Conservation (phyloP, 2,888 invertebrate genomes). For the Ashinkailepas kermadecensis region DNA sequence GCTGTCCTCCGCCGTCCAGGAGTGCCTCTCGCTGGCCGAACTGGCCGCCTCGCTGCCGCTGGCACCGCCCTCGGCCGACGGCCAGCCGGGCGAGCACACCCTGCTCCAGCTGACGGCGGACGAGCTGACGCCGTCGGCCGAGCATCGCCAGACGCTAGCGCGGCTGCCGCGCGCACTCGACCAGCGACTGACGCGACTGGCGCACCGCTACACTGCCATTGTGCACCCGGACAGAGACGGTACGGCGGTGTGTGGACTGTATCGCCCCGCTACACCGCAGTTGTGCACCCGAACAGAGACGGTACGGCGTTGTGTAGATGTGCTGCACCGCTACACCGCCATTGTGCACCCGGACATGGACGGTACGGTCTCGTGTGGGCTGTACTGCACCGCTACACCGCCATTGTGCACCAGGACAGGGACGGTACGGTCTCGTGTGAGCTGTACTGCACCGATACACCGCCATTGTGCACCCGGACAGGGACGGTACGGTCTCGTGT, state of each 20-base stretch:
- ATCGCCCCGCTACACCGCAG: no score
- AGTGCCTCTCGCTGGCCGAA: constrained; percentile 9
- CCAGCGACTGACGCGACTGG: not conserved
- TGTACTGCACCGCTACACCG: no score
- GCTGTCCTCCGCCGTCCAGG: not conserved
- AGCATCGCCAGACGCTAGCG: not conserved
- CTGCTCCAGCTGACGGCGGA: not conserved
- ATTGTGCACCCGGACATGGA: no score
- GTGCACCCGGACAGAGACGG: not conserved
- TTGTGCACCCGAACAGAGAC: not conserved
- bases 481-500: no score
- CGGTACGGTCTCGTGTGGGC: no score
- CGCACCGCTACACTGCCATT: not conserved
- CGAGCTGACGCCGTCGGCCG: not conserved
- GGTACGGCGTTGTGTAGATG: no score
- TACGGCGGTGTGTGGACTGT: not conserved
- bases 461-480: no score
- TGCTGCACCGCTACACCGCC: no score
- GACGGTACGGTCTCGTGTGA: no score
- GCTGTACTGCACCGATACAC: no score
- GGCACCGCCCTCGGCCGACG: not conserved
- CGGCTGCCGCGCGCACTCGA: constrained; percentile 17
- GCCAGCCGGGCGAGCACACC: not conserved
- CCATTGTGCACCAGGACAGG: no score
- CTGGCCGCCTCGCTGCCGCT: not conserved